Conservation (phyloP, 2,888 invertebrate species). For the Diloba caeruleocephala region DNA sequence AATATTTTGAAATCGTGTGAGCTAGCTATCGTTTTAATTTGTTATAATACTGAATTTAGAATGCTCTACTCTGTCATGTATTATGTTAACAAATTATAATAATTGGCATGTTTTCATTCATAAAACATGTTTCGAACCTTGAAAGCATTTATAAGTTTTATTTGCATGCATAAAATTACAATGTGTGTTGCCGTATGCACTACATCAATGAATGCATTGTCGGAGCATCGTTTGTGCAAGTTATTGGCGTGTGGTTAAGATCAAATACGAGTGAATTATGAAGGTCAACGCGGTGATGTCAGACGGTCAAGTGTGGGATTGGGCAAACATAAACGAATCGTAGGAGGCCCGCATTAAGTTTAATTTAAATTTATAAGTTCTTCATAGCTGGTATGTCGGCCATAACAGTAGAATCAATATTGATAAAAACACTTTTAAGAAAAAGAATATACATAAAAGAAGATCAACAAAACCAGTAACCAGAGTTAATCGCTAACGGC, state of each 20-base stretch:
- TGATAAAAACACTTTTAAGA: no score
- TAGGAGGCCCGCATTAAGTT: slow-evolving; percentile 27
- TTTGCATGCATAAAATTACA: slow-evolving; percentile 1
- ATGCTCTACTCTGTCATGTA: no score
- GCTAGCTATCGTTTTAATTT: no score
- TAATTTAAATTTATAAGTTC: slow-evolving; percentile 16
- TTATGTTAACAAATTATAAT: no score
- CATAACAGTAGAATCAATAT: slow-evolving; percentile 3
- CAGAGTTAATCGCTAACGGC: no score
- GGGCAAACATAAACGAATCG: slow-evolving; percentile 42
- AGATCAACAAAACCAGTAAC: no score
- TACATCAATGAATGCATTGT: slow-evolving; percentile 31
- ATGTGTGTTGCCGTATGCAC: slow-evolving; percentile 21
- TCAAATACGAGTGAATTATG: slow-evolving; percentile 45
- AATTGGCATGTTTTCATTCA: no score
- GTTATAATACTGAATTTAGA: no score
- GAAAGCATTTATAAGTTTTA: no score
- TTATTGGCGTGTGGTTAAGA: slow-evolving; percentile 45
- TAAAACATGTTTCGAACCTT: no score
- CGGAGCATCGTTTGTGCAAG: slow-evolving; percentile 31
- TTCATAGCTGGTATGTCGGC: not conserved
- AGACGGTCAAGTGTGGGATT: slow-evolving; percentile 53
- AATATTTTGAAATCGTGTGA: no score
- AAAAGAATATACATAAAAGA: no score
- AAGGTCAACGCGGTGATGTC: slow-evolving; percentile 55